phyloP scores from a whole-genome alignment of 1,140 invertebrate genomes.

The Tetragnatha versicolor region DNA sequence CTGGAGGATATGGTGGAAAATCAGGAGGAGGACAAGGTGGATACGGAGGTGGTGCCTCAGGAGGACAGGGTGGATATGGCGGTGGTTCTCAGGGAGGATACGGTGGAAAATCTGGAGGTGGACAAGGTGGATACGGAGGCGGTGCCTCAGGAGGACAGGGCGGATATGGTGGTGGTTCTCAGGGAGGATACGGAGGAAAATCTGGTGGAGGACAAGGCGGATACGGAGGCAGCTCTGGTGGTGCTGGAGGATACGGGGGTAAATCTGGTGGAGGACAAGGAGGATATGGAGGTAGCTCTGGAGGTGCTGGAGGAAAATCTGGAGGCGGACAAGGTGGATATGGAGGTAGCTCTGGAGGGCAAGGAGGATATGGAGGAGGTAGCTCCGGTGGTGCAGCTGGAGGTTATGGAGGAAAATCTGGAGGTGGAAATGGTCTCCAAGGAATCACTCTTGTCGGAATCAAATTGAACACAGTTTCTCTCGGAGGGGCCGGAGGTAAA shows the following conservation, averaged over 20 bases:
- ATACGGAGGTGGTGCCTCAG: constrained; percentile 38
- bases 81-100: constrained; percentile 52
- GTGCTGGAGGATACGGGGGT: constrained; percentile 34
- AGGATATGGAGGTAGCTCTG: constrained; percentile 1
- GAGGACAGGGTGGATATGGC: constrained; percentile 38
- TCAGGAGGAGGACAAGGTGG: constrained; percentile 16
- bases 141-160: constrained; percentile 15
- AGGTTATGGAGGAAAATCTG: constrained; percentile 38
- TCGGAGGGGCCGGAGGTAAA: constrained; percentile 36
- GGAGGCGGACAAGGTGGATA: constrained; percentile 46
- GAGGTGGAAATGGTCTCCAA: constrained; percentile 17
- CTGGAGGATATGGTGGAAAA: constrained; percentile 21
- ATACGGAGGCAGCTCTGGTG: constrained; percentile 46
- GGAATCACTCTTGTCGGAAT: constrained; percentile 43
- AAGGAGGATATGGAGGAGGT: constrained; percentile 53
- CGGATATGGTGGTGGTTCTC: constrained; percentile 30
- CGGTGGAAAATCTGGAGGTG: constrained; percentile 42
- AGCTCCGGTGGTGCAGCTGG: constrained; percentile 42
- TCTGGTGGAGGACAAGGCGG: constrained; percentile 18
- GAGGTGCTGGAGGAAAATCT: constrained; percentile 34
- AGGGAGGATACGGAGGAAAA: constrained; percentile 20
- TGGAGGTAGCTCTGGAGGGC: constrained; percentile 32
- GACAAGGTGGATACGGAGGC: constrained; percentile 48
- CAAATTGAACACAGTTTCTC: constrained; percentile 38
- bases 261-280: constrained; percentile 43